A percentile compares a stretch with the other conserved stretches of the same genome.
Evolutionary conservation across 2,113 vertebrate species (phyloP).

Genomic region (Mormoops blainvillei): DNA sequence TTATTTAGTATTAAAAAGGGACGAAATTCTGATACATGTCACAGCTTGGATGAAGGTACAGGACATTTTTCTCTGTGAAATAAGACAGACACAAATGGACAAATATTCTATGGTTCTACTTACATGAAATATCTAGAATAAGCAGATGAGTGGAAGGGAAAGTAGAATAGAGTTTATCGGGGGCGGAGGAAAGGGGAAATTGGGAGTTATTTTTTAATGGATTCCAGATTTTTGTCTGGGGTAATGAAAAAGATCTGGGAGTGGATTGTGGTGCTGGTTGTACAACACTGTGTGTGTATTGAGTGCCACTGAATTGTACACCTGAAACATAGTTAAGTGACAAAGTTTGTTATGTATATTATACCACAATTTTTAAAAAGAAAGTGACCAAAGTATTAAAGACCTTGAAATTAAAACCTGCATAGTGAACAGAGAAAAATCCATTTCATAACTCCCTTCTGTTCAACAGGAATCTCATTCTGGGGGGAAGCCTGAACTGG

Average conservation of each 20-base stretch:
- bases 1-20: background rate
- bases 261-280: background rate
- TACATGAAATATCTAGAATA: background rate
- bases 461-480: background rate
- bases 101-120: background rate
- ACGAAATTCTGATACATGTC: background rate
- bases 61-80: background rate
- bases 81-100: background rate
- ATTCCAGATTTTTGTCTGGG: background rate
- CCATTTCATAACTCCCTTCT: background rate
- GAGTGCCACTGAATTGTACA: background rate
- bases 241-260: background rate
- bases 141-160: background rate
- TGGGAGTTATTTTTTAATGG: background rate
- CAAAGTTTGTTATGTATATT: background rate
- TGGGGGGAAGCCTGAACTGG: background rate
- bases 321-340: background rate
- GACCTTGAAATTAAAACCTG: background rate
- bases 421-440: constrained; percentile 8
- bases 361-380: background rate
- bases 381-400: background rate
- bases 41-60: background rate
- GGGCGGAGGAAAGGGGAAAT: background rate
- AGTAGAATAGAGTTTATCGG: background rate
- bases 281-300: background rate